Conservation (phyloP, 2,888 invertebrate species). For the Dryobota labecula region DNA sequence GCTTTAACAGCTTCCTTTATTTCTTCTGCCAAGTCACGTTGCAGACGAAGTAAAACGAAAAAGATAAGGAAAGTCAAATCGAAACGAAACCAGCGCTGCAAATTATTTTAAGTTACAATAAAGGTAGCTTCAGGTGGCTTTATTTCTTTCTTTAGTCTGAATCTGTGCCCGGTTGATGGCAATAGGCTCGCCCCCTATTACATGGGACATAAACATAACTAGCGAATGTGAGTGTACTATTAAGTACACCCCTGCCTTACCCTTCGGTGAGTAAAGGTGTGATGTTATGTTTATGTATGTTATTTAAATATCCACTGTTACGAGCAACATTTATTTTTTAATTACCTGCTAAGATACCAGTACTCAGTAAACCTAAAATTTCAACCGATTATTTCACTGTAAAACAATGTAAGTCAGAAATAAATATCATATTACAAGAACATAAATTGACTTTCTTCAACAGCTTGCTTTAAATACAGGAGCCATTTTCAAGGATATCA, state of each 20-base stretch:
- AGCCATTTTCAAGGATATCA: slow-evolving; percentile 56
- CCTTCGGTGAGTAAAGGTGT: background rate
- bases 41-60: slow-evolving; percentile 31
- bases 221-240: background rate
- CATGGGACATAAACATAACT: background rate
- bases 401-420: background rate
- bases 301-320: background rate
- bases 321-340: background rate
- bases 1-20: slow-evolving; percentile 51
- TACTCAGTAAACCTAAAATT: too few species aligned
- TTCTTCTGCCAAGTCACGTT: slow-evolving; percentile 62
- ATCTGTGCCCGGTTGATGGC: background rate
- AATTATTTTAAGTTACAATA: slow-evolving; percentile 9
- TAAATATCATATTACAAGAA: slow-evolving; percentile 14
- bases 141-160: background rate
- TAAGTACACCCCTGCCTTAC: background rate
- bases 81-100: slow-evolving; percentile 23
- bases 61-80: slow-evolving; percentile 44
- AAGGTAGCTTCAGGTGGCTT: background rate
- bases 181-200: background rate
- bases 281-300: background rate
- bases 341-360: background rate
- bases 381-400: background rate
- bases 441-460: slow-evolving; percentile 36
- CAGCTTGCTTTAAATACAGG: slow-evolving; percentile 31